Percentiles rank a stretch among this genome's conserved stretches.
Evolutionary conservation across 2,797 vertebrate genomes (phyloP).

Genomic region (Channallabes apus): DNA sequence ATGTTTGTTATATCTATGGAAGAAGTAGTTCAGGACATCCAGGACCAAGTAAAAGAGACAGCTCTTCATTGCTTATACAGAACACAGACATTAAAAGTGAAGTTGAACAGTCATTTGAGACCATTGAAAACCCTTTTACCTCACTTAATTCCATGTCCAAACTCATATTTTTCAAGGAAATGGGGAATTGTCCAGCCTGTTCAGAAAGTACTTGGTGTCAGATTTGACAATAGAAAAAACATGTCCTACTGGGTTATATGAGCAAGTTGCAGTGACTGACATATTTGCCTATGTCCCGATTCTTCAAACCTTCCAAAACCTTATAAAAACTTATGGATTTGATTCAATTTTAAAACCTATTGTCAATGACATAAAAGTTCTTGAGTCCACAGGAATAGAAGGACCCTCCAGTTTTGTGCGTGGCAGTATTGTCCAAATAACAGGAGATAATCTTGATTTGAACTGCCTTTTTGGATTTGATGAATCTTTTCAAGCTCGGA

Average conservation of each 20-base stretch:
- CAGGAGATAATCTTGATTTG: conserved; percentile 25
- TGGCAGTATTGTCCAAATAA: conserved; percentile 27
- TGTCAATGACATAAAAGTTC: not conserved
- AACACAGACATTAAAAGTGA: not conserved
- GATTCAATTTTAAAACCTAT: too few relatives aligned
- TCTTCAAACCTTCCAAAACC: not conserved
- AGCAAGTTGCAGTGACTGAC: too few relatives aligned
- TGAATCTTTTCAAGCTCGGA: conserved; percentile 22
- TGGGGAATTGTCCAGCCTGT: not conserved
- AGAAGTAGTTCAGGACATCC: not conserved
- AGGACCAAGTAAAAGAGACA: conserved; percentile 10
- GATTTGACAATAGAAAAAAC: too few relatives aligned
- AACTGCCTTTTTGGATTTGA: not conserved
- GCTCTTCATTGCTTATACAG: not conserved
- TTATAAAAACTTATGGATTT: too few relatives aligned
- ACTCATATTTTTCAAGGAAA: too few relatives aligned
- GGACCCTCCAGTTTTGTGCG: not conserved
- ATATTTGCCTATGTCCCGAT: too few relatives aligned
- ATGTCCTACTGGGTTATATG: too few relatives aligned
- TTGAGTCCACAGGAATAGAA: conserved; percentile 18
- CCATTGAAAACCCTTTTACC: not conserved
- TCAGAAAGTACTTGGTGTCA: too few relatives aligned
- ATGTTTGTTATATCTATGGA: not conserved
- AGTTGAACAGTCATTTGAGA: not conserved
- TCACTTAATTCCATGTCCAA: not conserved